Evolutionary conservation across 2,797 vertebrate genomes (phyloP), one percentile per base, ranked within the genome.

Genomic region (Micromesistius poutassou): DNA sequence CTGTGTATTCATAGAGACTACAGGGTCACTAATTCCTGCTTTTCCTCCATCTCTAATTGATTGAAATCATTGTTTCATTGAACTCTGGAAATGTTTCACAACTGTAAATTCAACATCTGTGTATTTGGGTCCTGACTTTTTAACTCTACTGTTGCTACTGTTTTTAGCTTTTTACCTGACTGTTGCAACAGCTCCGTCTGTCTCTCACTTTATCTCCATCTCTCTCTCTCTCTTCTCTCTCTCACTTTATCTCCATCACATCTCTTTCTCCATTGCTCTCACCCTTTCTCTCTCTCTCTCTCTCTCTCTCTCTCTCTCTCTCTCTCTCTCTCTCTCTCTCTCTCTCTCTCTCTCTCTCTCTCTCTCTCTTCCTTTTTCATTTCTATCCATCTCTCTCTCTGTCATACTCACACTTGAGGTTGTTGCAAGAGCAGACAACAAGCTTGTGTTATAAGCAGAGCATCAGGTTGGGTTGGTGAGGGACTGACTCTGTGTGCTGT

Each of bases 21-120:
- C 22, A 66, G 22, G 62, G 62, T 66, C 28, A 91, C 90, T 93
- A 92, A 91, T 91, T 87, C 80, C 84, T 90, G 84, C 84, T 31
- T 74, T 73, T 68, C 76, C 79, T 80, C 71, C 86, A 86, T 81
- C 77, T 85, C 87, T 91, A 89, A 92, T 90, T 88, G 76, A 89
- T 84, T 87, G 71, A 85, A 86, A 73, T 71, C 78, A 90, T 87
- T 73, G 62, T 83, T 77, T 77, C n/a, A 62, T 83, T 80, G 16
- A 55, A 55, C 46, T 55, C 2, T 55, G 46, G 16, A 55, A 55
- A 55, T 55, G 46, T 55, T 28, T 75, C 84, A 78, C 83, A 80
- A 77, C 73, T 70, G 42, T 82, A 62, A 71, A 78, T 79, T 71
- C 85, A 70, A 85, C 85, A 71, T 50, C 25, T 81, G 85, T 85